Percentiles rank a stretch among this genome's conserved stretches.
phyloP scores from a whole-genome alignment of 2,888 invertebrate species.

The Rotaria magnacalcarata region DNA sequence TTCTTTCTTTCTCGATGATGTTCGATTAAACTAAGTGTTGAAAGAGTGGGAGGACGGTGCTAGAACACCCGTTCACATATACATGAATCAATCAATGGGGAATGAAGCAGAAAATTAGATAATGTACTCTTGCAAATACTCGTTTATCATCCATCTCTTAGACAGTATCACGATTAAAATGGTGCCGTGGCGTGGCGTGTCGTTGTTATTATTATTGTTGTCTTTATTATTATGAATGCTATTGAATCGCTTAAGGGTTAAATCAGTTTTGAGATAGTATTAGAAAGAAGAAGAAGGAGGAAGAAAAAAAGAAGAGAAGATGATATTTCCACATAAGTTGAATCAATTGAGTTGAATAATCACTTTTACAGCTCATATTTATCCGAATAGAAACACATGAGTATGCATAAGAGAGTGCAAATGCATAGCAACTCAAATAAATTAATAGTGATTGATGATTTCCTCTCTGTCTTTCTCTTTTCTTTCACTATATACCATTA shows the following conservation, averaged over 20 bases:
- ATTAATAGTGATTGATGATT: slow-evolving; percentile 22
- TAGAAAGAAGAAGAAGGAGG: background rate
- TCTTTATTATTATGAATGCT: no score
- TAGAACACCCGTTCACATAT: background rate
- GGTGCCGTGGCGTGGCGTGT: no score
- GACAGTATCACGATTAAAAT: no score
- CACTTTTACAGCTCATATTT: background rate
- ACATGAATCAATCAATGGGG: background rate
- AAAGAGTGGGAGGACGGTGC: no score
- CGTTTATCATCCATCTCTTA: no score
- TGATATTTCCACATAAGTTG: background rate
- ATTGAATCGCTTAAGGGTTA: no score
- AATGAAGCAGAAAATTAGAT: background rate
- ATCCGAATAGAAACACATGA: background rate
- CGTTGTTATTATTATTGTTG: no score
- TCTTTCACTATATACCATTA: background rate
- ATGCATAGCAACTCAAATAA: background rate
- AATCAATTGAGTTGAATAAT: background rate
- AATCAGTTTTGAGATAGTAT: no score
- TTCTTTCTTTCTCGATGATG: no score
- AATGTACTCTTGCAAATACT: no score
- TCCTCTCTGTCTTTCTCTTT: background rate
- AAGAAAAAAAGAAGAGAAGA: no score
- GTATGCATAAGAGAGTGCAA: background rate
- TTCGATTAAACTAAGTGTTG: no score